Conservation (phyloP, 1,140 invertebrate genomes). For the Andrena cerasifolii region DNA sequence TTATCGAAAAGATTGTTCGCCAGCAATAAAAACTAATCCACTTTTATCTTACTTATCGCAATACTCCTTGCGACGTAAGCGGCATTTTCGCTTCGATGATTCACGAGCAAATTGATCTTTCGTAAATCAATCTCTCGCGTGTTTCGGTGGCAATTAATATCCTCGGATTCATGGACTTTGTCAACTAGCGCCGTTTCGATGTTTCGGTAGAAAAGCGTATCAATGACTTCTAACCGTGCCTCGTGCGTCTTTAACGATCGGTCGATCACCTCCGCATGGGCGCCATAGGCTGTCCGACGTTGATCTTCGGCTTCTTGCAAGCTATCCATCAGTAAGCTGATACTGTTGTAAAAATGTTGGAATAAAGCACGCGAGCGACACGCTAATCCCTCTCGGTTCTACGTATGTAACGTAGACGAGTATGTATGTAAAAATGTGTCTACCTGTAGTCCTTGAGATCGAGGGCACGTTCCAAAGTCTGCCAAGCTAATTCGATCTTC, state of each 20-base stretch:
- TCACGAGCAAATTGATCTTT: slow-evolving; percentile 39
- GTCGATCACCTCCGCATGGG: slow-evolving; percentile 70
- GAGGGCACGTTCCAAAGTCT: slow-evolving; percentile 74
- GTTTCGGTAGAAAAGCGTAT: slow-evolving; percentile 41
- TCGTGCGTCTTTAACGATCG: slow-evolving; percentile 60
- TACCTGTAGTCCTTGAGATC: slow-evolving; percentile 77
- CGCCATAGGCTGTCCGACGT: slow-evolving; percentile 58
- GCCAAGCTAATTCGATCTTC: slow-evolving; percentile 66
- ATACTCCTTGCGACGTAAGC: slow-evolving; percentile 56
- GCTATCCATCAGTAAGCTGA: slow-evolving; percentile 70
- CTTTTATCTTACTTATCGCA: slow-evolving; percentile 63
- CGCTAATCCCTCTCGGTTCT: too few relatives aligned
- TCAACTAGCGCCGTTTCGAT: slow-evolving; percentile 47
- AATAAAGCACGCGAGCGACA: too few relatives aligned
- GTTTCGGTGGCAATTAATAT: slow-evolving; percentile 46
- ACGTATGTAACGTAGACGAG: too few relatives aligned
- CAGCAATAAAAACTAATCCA: too few relatives aligned
- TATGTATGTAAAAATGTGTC: background rate
- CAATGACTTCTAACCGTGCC: slow-evolving; percentile 29
- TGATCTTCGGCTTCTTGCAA: slow-evolving; percentile 69
- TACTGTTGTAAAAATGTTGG: too few relatives aligned
- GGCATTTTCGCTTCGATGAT: slow-evolving; percentile 54
- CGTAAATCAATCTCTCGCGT: slow-evolving; percentile 61
- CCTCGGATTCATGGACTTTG: slow-evolving; percentile 26
- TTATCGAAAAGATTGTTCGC: background rate